Conservation (phyloP, 2,113 vertebrate species). For the Oncorhynchus masou region DNA sequence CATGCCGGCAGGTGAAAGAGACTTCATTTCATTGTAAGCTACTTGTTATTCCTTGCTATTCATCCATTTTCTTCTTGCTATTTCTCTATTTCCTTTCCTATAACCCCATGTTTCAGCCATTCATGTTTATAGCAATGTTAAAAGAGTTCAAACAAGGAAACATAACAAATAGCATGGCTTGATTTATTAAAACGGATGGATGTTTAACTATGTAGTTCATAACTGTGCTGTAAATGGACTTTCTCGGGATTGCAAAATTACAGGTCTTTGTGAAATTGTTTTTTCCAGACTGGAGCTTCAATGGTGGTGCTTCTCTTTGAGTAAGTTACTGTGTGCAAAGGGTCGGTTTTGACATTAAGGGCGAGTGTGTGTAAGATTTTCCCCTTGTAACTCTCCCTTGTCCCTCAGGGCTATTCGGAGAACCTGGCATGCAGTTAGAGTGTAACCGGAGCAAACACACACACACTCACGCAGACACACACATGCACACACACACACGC, state of each 20-base stretch:
- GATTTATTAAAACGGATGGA: neutral
- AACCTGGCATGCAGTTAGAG: slow-evolving; percentile 34
- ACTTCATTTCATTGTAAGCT: slow-evolving; percentile 21
- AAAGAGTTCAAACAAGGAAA: too few species aligned
- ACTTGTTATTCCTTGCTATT: too few species aligned
- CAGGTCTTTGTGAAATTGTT: neutral
- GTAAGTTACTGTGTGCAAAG: slow-evolving; percentile 20
- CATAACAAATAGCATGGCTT: neutral
- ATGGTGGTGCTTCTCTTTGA: slow-evolving; percentile 13
- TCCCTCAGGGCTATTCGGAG: slow-evolving; percentile 39
- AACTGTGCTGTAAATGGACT: neutral
- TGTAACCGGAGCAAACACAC: slow-evolving; percentile 9
- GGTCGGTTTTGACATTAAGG: slow-evolving; percentile 14
- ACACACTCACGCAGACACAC: neutral
- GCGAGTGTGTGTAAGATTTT: slow-evolving; percentile 29
- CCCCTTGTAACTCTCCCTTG: slow-evolving; percentile 31
- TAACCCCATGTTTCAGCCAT: neutral
- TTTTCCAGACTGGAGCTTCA: slow-evolving; percentile 12
- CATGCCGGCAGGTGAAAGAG: slow-evolving; percentile 38
- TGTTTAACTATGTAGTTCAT: neutral
- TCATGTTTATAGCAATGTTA: neutral
- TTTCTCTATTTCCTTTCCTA: neutral
- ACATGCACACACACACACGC: slow-evolving; percentile 28
- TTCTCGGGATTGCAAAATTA: neutral
- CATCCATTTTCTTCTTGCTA: neutral